These are phyloP conservation scores for Zosterops borbonicus DNA, from an alignment of 2,113 vertebrate genomes.

Conservation along the genomic window DNA sequence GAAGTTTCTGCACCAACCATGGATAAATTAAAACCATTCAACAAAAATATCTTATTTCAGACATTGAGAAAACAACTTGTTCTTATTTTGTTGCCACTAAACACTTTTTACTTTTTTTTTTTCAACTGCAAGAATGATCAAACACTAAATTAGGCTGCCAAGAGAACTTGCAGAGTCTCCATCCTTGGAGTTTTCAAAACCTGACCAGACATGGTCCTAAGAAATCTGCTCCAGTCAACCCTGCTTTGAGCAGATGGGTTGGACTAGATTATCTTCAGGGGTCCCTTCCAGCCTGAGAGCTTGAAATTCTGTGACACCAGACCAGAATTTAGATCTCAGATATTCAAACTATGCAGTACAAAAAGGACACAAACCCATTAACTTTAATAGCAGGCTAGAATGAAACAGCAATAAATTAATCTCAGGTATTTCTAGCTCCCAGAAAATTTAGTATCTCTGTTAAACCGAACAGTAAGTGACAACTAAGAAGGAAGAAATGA, in stretches of 20 bases:
- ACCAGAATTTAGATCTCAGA: background rate
- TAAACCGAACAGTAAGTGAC: background rate
- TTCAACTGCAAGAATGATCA: background rate
- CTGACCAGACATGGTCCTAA: background rate
- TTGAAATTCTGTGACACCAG: background rate
- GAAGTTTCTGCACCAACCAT: background rate
- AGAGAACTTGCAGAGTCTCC: background rate
- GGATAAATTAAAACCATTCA: background rate
- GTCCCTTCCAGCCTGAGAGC: background rate
- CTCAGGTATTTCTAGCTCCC: background rate
- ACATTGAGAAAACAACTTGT: background rate
- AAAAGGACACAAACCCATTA: background rate
- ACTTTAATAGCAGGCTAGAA: background rate
- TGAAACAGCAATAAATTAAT: background rate
- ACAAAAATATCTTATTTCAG: background rate
- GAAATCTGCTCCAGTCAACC: background rate
- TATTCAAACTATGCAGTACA: background rate
- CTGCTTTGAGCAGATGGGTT: background rate
- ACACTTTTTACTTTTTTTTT: background rate
- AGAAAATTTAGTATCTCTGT: background rate
- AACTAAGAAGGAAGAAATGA: background rate
- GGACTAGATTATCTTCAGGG: background rate
- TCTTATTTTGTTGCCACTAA: background rate
- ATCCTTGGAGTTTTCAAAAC: background rate
- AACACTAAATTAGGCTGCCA: background rate